phyloP scores from a whole-genome alignment of 2,888 invertebrate genomes.

The Rotaria macrura region DNA sequence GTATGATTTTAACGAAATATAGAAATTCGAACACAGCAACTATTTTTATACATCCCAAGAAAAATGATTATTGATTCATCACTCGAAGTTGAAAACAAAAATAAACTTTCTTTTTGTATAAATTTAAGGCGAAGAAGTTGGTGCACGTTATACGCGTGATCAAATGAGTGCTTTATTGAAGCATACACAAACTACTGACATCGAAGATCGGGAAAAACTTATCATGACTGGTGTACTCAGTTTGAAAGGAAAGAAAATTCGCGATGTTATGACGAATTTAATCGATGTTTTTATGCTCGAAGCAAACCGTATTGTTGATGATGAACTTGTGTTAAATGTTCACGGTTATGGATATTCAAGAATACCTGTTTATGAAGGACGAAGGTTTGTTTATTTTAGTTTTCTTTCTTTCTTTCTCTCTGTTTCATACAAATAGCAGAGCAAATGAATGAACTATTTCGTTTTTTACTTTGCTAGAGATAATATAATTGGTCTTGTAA shows the following conservation, averaged over 20 bases:
- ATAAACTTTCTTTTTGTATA: too few relatives aligned
- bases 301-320: conserved; percentile 9
- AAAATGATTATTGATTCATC: too few relatives aligned
- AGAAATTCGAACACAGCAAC: too few relatives aligned
- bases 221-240: conserved; percentile 6
- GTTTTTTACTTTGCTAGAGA: not conserved
- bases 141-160: conserved; percentile 87
- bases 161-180: conserved; percentile 78
- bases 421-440: too few relatives aligned
- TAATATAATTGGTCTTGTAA: conserved; percentile 28
- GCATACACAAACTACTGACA: conserved; percentile 53
- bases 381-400: not conserved
- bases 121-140: conserved; percentile 61
- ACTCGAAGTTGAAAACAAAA: too few relatives aligned
- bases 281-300: conserved; percentile 19
- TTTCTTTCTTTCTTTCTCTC: too few relatives aligned
- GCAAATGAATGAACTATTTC: not conserved
- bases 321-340: not conserved
- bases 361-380: conserved; percentile 20
- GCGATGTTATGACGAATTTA: conserved; percentile 4
- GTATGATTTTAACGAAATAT: too few relatives aligned
- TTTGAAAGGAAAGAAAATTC: not conserved
- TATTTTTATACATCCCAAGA: not conserved
- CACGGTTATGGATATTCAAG: conserved; percentile 22
- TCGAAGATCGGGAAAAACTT: conserved; percentile 3